These are phyloP conservation scores for Eudyptes chrysolophus DNA, from an alignment of 2,113 vertebrate species.

Conservation along the genomic window DNA sequence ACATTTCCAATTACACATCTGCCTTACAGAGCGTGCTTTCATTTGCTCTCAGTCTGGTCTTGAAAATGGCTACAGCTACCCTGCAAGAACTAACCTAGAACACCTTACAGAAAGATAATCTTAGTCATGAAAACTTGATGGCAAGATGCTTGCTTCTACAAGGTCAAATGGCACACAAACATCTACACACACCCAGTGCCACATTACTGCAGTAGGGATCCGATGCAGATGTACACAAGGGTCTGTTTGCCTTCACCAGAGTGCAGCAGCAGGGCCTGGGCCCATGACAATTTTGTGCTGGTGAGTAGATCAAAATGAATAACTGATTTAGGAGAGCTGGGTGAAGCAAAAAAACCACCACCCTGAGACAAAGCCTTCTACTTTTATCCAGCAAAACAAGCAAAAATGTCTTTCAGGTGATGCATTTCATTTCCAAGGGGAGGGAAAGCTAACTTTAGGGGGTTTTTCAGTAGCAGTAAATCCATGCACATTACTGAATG, in stretches of 20 bases:
- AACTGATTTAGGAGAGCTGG: neutral
- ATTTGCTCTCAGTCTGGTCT: neutral
- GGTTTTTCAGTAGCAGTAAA: neutral
- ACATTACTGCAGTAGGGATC: fast-evolving
- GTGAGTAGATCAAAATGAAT: neutral
- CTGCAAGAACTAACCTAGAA: neutral
- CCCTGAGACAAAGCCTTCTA: neutral
- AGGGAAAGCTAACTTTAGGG: neutral
- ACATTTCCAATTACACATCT: neutral
- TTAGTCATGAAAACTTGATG: neutral
- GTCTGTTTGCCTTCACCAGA: neutral
- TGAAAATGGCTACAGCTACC: neutral
- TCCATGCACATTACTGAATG: neutral
- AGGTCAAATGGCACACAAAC: neutral
- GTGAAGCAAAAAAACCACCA: neutral
- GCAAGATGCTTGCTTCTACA: neutral
- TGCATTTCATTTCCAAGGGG: neutral
- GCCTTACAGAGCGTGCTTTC: neutral
- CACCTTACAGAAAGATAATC: neutral
- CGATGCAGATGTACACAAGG: neutral
- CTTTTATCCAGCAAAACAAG: neutral
- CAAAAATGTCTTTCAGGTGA: neutral
- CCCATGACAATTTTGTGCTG: neutral
- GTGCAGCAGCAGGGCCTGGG: neutral
- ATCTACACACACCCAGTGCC: neutral